phyloP scores from a whole-genome alignment of 2,113 vertebrate genomes.

The Ceyx melanurus region DNA sequence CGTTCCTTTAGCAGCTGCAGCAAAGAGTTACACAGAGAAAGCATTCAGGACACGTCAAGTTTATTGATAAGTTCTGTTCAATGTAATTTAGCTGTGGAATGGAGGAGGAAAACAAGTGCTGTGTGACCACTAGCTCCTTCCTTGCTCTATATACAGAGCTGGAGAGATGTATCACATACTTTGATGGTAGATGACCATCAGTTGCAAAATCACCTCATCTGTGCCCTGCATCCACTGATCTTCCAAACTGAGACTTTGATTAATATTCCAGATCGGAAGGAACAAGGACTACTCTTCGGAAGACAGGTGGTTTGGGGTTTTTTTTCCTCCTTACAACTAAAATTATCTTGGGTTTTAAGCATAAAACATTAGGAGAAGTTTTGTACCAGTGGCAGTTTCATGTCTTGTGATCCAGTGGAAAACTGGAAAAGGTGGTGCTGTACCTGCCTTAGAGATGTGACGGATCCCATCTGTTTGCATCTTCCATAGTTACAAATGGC shows the following conservation, averaged over 20 bases:
- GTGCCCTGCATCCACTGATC: background rate
- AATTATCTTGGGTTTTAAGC: background rate
- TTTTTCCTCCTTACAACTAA: background rate
- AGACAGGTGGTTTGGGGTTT: background rate
- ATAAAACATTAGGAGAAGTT: background rate
- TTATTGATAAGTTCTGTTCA: background rate
- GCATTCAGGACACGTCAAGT: fast-evolving
- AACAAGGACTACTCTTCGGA: background rate
- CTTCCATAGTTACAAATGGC: background rate
- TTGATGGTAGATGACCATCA: background rate
- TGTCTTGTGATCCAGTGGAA: fast-evolving
- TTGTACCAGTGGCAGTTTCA: background rate
- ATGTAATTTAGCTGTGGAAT: background rate
- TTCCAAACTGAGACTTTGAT: background rate
- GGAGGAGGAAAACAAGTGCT: background rate
- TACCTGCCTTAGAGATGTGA: background rate
- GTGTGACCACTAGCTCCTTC: background rate
- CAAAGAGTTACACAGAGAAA: background rate
- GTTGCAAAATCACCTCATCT: background rate
- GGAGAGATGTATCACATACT: background rate
- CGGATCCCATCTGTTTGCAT: background rate
- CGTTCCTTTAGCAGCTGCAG: background rate
- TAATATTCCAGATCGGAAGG: background rate
- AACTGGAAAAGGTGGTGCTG: background rate
- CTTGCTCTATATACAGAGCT: background rate